Evolutionary conservation across 1,140 invertebrate genomes (phyloP), one percentile per base, ranked within the genome.

Genomic region (Heliothis subflexa): DNA sequence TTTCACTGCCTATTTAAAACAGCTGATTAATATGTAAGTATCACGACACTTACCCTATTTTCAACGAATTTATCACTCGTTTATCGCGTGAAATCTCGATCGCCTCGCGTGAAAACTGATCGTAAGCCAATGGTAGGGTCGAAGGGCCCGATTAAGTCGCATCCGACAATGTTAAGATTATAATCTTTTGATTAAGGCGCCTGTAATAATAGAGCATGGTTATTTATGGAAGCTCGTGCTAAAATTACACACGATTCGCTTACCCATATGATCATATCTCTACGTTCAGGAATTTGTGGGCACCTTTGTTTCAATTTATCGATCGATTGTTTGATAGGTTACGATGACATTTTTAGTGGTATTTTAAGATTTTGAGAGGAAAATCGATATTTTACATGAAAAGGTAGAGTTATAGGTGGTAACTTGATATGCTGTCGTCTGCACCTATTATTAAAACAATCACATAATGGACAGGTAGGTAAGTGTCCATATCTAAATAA

Each of bases 181-280:
- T 91, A 92, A 64, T 93, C 91, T 89, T 91, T 93, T 91, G 91
- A 92, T 93, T 90, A 93, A 90, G 86, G 86, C 83, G 82, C 86
- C 87, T 85, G 89, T 89, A 91, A 92, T 92, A 91, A 92, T 83
- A 92, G 83, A 83, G 85, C 52, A 50, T 70, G 76, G 87, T 91
- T 91, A 92, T 92, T 92, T 91, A 92, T 92, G 85, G 86, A 75
- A 85, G 80, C 83, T 75, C 73, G 66, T 78, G 83, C 81, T 86
- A 76, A 86, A 88, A 87, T 89, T 88, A 85, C 86, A 79, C 78
- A 78, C 57, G 81, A 80, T 25, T 71, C 81, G 78, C 79, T 81
- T 82, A 66, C 77, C 78, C 78, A 83, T 81, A 70, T 59, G 64
- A 59, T 79, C 28, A 55, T 47, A 73, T 73, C 54, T 33, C 40